A percentile compares a stretch with the other conserved stretches of the same genome.
phyloP scores from a whole-genome alignment of 2,113 vertebrate genomes.

The Alosa alosa region DNA sequence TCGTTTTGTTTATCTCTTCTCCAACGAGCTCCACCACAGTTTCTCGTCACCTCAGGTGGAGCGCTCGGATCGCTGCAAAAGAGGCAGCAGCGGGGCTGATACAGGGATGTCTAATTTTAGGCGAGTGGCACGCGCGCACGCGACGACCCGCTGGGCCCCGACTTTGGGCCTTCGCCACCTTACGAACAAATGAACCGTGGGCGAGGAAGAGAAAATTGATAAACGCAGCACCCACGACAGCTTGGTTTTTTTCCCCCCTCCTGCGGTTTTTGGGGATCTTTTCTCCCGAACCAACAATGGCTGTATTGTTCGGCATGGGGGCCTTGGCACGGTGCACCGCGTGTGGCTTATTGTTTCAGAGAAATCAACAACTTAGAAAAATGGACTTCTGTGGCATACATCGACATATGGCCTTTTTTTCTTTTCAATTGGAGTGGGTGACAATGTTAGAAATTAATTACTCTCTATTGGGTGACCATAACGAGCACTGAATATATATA shows the following conservation, averaged over 20 bases:
- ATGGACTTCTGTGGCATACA: slow-evolving; percentile 60
- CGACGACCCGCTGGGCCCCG: slow-evolving; percentile 71
- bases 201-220: slow-evolving; percentile 71
- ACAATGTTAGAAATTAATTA: slow-evolving; percentile 17
- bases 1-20: neutral
- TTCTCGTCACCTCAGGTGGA: slow-evolving; percentile 25
- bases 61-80: neutral
- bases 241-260: slow-evolving; percentile 56
- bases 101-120: slow-evolving; percentile 70
- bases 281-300: slow-evolving; percentile 72
- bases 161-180: slow-evolving; percentile 67
- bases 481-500: neutral
- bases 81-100: neutral
- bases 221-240: slow-evolving; percentile 71
- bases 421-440: slow-evolving; percentile 42
- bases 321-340: slow-evolving; percentile 63
- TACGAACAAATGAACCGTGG: slow-evolving; percentile 71
- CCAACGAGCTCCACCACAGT: neutral
- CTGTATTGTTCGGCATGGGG: slow-evolving; percentile 73
- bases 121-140: slow-evolving; percentile 57
- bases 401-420: slow-evolving; percentile 21
- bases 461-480: neutral
- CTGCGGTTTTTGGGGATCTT: neutral
- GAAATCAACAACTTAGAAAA: slow-evolving; percentile 72
- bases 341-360: slow-evolving; percentile 65